Conservation (phyloP, 1,140 invertebrate species). For the Homarus americanus region DNA sequence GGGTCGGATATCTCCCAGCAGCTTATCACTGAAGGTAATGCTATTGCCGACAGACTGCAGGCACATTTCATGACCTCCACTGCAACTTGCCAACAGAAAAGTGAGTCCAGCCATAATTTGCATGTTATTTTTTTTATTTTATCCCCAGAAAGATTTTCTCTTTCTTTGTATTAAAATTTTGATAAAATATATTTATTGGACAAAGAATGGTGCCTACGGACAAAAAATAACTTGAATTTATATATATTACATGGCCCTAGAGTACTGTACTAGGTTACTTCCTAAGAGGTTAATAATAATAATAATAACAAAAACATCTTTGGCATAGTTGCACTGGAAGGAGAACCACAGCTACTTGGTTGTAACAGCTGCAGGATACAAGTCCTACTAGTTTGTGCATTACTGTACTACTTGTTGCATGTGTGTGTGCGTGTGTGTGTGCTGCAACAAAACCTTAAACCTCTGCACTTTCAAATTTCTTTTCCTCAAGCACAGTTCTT, state of each 20-base stretch:
- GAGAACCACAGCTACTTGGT: neutral
- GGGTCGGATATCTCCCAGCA: slow-evolving; percentile 92
- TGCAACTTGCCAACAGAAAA: slow-evolving; percentile 89
- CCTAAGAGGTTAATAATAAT: slow-evolving; percentile 24
- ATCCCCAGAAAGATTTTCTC: neutral
- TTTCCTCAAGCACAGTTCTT: neutral
- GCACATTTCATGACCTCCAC: slow-evolving; percentile 95
- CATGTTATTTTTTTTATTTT: slow-evolving; percentile 37
- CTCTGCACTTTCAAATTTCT: neutral
- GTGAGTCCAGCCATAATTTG: slow-evolving; percentile 80
- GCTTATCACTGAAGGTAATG: slow-evolving; percentile 95
- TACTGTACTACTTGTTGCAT: neutral
- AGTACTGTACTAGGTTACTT: slow-evolving; percentile 5
- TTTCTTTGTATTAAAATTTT: slow-evolving; percentile 2
- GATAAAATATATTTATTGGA: neutral
- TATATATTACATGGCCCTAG: neutral
- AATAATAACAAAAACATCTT: slow-evolving; percentile 22
- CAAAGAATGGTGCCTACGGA: neutral
- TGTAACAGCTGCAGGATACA: slow-evolving; percentile 3
- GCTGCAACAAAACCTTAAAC: neutral
- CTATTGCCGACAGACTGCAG: slow-evolving; percentile 92
- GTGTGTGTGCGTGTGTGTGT: neutral
- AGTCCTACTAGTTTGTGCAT: neutral
- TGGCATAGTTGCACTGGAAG: slow-evolving; percentile 57
- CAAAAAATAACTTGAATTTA: neutral